Conservation (phyloP, 2,888 invertebrate species). For the Tubulanus polymorphus region DNA sequence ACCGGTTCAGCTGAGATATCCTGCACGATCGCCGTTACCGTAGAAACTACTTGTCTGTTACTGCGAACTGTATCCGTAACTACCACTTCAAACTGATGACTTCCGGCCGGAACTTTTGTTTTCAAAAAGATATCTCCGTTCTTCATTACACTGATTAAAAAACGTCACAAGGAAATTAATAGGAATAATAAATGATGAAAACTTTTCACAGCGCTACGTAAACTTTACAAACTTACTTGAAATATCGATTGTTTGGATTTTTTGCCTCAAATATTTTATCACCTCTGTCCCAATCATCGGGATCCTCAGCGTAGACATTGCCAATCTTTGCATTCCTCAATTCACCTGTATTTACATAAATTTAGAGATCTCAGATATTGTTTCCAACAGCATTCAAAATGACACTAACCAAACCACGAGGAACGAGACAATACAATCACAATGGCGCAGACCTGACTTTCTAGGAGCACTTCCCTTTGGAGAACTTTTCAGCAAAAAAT, state of each 20-base stretch:
- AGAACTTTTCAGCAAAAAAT: too few species aligned
- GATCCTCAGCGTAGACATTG: conserved; percentile 91
- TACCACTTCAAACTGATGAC: conserved; percentile 63
- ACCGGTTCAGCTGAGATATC: conserved; percentile 95
- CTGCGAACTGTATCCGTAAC: conserved; percentile 72
- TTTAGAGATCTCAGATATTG: too few species aligned
- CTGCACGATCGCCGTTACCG: conserved; percentile 89
- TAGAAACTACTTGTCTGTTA: conserved; percentile 86
- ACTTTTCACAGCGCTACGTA: too few species aligned
- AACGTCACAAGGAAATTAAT: background rate
- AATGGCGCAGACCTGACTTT: too few species aligned
- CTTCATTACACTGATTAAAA: background rate
- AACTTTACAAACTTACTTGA: conserved; percentile 25
- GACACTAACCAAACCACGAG: too few species aligned
- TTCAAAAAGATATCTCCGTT: conserved; percentile 95
- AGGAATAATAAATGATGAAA: too few species aligned
- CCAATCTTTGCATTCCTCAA: conserved; percentile 84
- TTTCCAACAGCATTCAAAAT: too few species aligned
- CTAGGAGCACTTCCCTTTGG: too few species aligned
- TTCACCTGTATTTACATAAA: too few species aligned
- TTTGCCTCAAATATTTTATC: conserved; percentile 79
- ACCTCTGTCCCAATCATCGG: conserved; percentile 97
- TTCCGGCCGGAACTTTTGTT: conserved; percentile 84
- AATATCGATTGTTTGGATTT: conserved; percentile 30
- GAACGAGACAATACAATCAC: too few species aligned